phyloP scores from a whole-genome alignment of 2,888 invertebrate genomes.

The Drosophila eohydei region DNA sequence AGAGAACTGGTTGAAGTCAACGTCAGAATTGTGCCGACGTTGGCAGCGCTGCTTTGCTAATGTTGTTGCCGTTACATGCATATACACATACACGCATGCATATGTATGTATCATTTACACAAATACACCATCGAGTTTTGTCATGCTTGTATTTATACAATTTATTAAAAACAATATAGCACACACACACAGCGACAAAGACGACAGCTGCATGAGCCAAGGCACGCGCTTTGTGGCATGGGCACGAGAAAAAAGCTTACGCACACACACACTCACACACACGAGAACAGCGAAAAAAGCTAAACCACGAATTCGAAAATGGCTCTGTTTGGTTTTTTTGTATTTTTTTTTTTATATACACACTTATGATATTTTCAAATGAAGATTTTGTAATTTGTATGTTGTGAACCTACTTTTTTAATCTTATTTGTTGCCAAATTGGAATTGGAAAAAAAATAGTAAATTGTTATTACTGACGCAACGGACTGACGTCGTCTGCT shows the following conservation, averaged over 20 bases:
- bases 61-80: constrained; percentile 33
- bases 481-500: constrained; percentile 73
- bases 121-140: constrained; percentile 11
- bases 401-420: constrained; percentile 56
- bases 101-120: neutral
- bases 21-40: constrained; percentile 20
- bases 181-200: constrained; percentile 19
- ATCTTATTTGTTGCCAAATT: constrained; percentile 30
- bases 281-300: constrained; percentile 28
- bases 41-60: constrained; percentile 21
- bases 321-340: constrained; percentile 14
- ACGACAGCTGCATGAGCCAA: constrained; percentile 54
- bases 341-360: constrained; percentile 2
- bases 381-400: constrained; percentile 6
- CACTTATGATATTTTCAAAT: neutral
- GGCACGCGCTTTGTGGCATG: constrained; percentile 59
- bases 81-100: neutral
- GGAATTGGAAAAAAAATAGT: constrained; percentile 31
- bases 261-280: constrained; percentile 21
- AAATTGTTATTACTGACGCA: constrained; percentile 66
- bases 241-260: constrained; percentile 43
- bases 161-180: constrained; percentile 53
- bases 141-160: constrained; percentile 33
- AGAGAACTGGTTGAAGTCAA: constrained; percentile 21
- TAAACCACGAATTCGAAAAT: constrained; percentile 33